These are phyloP conservation scores for Zoanthus gigantus DNA, from an alignment of 92 coral and sea anemone species.

Conservation along the genomic window DNA sequence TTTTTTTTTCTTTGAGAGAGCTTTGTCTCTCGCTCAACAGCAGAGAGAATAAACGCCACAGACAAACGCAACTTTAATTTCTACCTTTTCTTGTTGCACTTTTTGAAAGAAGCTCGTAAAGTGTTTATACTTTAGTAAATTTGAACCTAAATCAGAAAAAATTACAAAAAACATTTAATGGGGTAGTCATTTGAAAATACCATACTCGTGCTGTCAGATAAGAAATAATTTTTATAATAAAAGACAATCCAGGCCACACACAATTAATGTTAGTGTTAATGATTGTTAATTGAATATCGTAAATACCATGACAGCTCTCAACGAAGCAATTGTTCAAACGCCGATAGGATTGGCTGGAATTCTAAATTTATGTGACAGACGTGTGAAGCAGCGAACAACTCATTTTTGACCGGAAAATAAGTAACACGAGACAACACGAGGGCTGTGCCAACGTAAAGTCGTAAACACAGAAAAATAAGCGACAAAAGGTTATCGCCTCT, in stretches of 20 bases:
- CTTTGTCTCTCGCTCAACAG: slow-evolving; percentile 36
- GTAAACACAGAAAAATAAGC: slow-evolving; percentile 47
- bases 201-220: background rate
- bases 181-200: slow-evolving; percentile 3
- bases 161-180: background rate
- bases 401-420: slow-evolving; percentile 55
- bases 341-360: slow-evolving; percentile 73
- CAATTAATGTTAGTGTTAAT: slow-evolving; percentile 71
- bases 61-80: background rate
- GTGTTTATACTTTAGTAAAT: no score
- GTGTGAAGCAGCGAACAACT: slow-evolving; percentile 51
- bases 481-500: slow-evolving; percentile 86
- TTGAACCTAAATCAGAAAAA: background rate
- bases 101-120: background rate
- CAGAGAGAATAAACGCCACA: slow-evolving; percentile 6
- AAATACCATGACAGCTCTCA: slow-evolving; percentile 94
- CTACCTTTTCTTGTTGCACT: background rate
- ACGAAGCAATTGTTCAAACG: slow-evolving; percentile 43
- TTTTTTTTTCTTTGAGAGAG: slow-evolving; percentile 24
- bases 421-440: slow-evolving; percentile 72
- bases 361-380: slow-evolving; percentile 26
- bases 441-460: slow-evolving; percentile 52
- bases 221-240: background rate
- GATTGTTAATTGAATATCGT: slow-evolving; percentile 80
- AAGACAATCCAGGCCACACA: slow-evolving; percentile 64